Evolutionary conservation across 2,113 vertebrate genomes (phyloP), one percentile per base, ranked within the genome.

Genomic region (Antennarius striatus): DNA sequence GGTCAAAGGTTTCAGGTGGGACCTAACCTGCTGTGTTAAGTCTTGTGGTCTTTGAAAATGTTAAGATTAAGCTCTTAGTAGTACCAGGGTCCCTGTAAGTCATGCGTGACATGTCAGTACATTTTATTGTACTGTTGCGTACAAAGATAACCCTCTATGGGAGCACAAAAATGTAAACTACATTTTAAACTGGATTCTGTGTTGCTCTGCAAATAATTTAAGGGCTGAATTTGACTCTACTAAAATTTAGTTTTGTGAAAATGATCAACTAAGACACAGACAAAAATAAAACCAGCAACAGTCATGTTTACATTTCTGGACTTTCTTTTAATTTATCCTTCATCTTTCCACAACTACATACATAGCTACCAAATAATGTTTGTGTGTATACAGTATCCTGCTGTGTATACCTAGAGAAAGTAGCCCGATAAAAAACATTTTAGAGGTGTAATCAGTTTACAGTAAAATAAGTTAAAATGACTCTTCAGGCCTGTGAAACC

Each of bases 401-500:
- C 42, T 55, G 60, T 28, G 46, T 16, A 40, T 16, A 39, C 16
- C n/a, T 6, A 56, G 55, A 66, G 36, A 47, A 17, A 64, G 50
- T 65, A 71, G 72, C 59, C 64, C 66, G 61, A 45, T 64, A 13
- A 42, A 58, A 22, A 75, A 72, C 32, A 68, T 29, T 45, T 52
- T 32, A 70, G 54, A 71, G 17, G 57, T 53, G 12, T 48, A 70
- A 16, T 47, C 54, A 8, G 16, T 67, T 68, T 72, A 83, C 80
- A 86, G 63, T 80, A 67, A 75, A 87, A 87, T 56, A 84, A 87
- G 47, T 87, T 79, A 88, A 80, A 83, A 70, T 28, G 3, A 66
- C 71, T 0, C 22, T 58, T 64, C 45, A 29, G 58, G 73, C 86
- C 88, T 90, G 85, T 90, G 85, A 86, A 88, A 90, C 86, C 88